A percentile compares a stretch with the other conserved stretches of the same genome.
Conservation (phyloP, 2,113 vertebrate genomes). For the Uropsilus gracilis region DNA sequence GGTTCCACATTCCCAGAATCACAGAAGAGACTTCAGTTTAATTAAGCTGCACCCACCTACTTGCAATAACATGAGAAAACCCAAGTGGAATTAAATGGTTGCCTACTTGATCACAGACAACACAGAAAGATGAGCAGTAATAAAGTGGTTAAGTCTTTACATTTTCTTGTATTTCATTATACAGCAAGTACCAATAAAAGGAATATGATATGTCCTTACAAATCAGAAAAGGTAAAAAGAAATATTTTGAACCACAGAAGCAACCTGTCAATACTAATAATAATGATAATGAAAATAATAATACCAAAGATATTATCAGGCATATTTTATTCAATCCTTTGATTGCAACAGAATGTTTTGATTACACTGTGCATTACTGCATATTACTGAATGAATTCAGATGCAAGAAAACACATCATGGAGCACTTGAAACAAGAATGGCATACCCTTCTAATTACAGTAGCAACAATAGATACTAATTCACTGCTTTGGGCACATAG, state of each 20-base stretch:
- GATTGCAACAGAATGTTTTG: not conserved
- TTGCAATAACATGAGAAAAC: not conserved
- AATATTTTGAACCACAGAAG: not conserved
- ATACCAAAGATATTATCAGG: not conserved
- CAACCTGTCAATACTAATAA: not conserved
- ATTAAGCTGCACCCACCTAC: not conserved
- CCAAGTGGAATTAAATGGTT: not conserved
- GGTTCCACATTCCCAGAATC: not conserved
- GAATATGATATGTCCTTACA: not conserved
- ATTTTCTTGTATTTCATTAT: not conserved
- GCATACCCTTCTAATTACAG: not conserved
- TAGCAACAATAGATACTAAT: constrained; percentile 1
- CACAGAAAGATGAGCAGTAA: not conserved
- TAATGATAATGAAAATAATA: not conserved
- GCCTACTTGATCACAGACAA: not conserved
- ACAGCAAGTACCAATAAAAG: not conserved
- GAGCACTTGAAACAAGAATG: constrained; percentile 32
- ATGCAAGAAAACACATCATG: not conserved
- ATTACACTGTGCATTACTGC: not conserved
- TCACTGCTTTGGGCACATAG: constrained; percentile 36
- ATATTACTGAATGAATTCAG: not conserved
- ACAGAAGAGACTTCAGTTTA: not conserved
- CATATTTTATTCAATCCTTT: not conserved
- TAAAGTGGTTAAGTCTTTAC: not conserved
- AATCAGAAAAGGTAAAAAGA: not conserved